A percentile compares a stretch with the other conserved stretches of the same genome.
These are phyloP conservation scores for Meandrusa payeni DNA, from an alignment of 2,888 invertebrate genomes.

Conservation along the genomic window DNA sequence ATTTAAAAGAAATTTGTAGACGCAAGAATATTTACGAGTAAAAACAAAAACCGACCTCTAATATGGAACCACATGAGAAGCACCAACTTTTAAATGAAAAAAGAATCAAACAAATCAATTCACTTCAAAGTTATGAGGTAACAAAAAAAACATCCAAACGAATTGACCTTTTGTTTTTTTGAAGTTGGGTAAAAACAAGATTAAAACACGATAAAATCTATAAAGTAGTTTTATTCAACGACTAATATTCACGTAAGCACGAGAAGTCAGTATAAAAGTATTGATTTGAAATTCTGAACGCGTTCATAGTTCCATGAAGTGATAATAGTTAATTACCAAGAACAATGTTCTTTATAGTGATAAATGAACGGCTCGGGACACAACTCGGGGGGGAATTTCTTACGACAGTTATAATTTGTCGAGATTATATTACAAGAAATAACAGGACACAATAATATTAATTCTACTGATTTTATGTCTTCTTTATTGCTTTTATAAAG, in stretches of 20 bases:
- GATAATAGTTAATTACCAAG: constrained; percentile 11
- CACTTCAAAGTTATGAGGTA: too few species aligned
- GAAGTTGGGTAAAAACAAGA: too few species aligned
- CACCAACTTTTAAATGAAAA: too few species aligned
- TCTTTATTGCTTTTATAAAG: neutral
- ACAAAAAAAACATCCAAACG: too few species aligned
- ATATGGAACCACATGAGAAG: too few species aligned
- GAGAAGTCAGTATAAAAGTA: neutral
- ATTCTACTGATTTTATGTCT: neutral
- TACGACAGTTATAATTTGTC: constrained; percentile 4
- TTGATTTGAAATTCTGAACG: neutral
- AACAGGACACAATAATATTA: neutral
- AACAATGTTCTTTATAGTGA: constrained; percentile 1
- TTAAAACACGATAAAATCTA: too few species aligned
- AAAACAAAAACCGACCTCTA: too few species aligned
- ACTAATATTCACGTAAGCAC: neutral
- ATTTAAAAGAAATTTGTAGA: too few species aligned
- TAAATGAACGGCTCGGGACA: too few species aligned
- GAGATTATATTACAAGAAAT: neutral
- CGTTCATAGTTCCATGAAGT: constrained; percentile 6
- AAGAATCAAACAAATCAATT: too few species aligned
- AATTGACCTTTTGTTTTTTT: too few species aligned
- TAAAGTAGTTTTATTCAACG: neutral
- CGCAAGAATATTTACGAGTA: too few species aligned
- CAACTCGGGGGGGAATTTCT: constrained; percentile 3